Evolutionary conservation across 2,888 invertebrate species (phyloP).

Genomic region (Netelia virgata): DNA sequence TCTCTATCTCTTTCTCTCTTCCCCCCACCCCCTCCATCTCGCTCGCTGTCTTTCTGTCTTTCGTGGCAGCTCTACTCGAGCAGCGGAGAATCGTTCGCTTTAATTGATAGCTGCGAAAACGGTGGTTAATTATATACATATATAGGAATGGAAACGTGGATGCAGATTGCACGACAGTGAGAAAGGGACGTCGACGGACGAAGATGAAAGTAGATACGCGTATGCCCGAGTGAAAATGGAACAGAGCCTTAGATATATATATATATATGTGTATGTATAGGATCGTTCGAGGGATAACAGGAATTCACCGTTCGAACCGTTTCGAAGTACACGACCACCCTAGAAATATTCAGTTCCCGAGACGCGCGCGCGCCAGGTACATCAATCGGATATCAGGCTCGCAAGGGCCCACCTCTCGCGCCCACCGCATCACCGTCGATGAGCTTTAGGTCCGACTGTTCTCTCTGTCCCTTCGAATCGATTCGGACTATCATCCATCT

Average conservation of each 20-base stretch:
- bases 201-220: constrained; percentile 42
- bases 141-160: constrained; percentile 37
- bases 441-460: constrained; percentile 40
- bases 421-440: constrained; percentile 26
- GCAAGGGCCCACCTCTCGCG: constrained; percentile 20
- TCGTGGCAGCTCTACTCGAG: constrained; percentile 13
- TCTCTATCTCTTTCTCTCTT: constrained; percentile 9
- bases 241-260: constrained; percentile 46
- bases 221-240: constrained; percentile 59
- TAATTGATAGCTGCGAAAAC: constrained; percentile 69
- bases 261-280: neutral
- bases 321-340: constrained; percentile 56
- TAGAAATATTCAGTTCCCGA: constrained; percentile 55
- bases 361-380: constrained; percentile 56
- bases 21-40: neutral
- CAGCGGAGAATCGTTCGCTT: constrained; percentile 59
- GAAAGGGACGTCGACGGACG: constrained; percentile 48
- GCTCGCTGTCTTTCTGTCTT: neutral
- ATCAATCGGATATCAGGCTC: constrained; percentile 63
- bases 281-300: constrained; percentile 47
- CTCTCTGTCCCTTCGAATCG: constrained; percentile 56
- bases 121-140: constrained; percentile 64
- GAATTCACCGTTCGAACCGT: constrained; percentile 47
- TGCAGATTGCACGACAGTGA: constrained; percentile 57
- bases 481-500: constrained; percentile 67